Percentiles rank a stretch among this genome's conserved stretches.
Evolutionary conservation across 2,113 vertebrate species (phyloP).

Genomic region (Pycnonotus jocosus): DNA sequence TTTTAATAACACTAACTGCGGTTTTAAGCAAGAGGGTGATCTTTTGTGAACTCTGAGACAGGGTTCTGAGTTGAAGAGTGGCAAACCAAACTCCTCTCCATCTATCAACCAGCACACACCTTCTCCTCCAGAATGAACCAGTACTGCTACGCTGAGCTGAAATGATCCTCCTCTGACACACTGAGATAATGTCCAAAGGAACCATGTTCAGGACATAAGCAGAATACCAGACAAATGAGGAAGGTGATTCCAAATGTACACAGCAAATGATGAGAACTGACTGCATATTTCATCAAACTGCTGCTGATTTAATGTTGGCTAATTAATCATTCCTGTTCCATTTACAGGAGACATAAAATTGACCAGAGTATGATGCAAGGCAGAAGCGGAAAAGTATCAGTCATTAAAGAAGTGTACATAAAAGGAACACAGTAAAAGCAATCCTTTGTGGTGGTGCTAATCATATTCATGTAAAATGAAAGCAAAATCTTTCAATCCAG

Average conservation of each 20-base stretch:
- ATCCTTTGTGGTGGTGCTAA: slow-evolving; percentile 36
- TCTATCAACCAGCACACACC: not conserved
- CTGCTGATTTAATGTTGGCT: slow-evolving; percentile 21
- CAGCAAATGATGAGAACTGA: slow-evolving; percentile 47
- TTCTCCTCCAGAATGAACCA: not conserved
- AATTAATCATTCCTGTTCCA: slow-evolving; percentile 52
- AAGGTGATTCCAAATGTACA: not conserved
- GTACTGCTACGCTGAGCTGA: not conserved
- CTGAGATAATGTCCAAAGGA: slow-evolving; percentile 44
- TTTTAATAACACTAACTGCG: not conserved
- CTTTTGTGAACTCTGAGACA: not conserved
- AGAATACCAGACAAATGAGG: slow-evolving; percentile 52
- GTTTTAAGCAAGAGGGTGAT: not conserved
- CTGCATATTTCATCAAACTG: slow-evolving; percentile 50
- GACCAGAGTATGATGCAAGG: slow-evolving; percentile 19
- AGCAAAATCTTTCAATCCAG: slow-evolving; percentile 19
- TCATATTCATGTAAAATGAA: slow-evolving; percentile 20
- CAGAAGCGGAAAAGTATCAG: slow-evolving; percentile 21
- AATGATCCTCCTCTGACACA: not conserved
- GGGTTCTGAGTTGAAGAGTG: not conserved
- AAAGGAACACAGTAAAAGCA: slow-evolving; percentile 20
- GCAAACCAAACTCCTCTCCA: not conserved
- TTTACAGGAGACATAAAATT: slow-evolving; percentile 32
- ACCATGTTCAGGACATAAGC: not conserved
- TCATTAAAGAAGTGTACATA: slow-evolving; percentile 24